Conservation (phyloP, 2,888 invertebrate species). For the Micoletzkya japonica region DNA sequence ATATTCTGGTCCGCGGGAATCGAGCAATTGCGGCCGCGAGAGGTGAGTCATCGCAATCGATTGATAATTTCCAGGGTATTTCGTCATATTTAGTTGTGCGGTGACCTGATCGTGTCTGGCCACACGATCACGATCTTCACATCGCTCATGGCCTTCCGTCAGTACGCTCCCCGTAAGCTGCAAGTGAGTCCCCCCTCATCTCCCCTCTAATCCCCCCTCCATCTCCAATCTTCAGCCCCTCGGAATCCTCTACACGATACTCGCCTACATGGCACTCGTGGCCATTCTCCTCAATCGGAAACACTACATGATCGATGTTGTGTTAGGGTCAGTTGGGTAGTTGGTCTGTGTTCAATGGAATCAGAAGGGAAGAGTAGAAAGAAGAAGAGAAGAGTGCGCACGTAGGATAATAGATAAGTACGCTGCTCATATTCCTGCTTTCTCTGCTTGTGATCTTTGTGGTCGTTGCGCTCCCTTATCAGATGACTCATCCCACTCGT, state of each 20-base stretch:
- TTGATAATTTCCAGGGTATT: too few relatives aligned
- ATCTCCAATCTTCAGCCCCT: constrained; percentile 35
- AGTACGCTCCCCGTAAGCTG: constrained; percentile 54
- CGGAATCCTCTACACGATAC: constrained; percentile 46
- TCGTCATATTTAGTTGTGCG: constrained; percentile 53
- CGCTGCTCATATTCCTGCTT: too few relatives aligned
- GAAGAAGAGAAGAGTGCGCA: too few relatives aligned
- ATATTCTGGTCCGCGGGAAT: constrained; percentile 62
- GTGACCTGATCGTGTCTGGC: constrained; percentile 62
- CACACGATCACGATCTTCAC: constrained; percentile 60
- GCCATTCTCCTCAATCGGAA: constrained; percentile 58
- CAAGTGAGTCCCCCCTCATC: constrained; percentile 31
- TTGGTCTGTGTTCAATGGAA: too few relatives aligned
- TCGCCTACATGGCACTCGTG: constrained; percentile 49
- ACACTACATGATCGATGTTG: constrained; percentile 59
- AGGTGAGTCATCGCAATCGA: constrained; percentile 5
- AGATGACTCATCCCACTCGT: neutral
- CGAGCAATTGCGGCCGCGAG: constrained; percentile 40
- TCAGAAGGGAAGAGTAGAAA: too few relatives aligned
- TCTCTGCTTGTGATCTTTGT: too few relatives aligned
- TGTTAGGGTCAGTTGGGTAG: constrained; percentile 56
- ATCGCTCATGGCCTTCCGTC: constrained; percentile 47
- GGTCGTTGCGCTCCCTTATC: too few relatives aligned
- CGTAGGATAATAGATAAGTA: too few relatives aligned
- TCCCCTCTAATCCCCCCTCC: neutral